Percentiles rank a stretch among this genome's conserved stretches.
Evolutionary conservation across 2,888 invertebrate species (phyloP).

Genomic region (Cancer borealis): DNA sequence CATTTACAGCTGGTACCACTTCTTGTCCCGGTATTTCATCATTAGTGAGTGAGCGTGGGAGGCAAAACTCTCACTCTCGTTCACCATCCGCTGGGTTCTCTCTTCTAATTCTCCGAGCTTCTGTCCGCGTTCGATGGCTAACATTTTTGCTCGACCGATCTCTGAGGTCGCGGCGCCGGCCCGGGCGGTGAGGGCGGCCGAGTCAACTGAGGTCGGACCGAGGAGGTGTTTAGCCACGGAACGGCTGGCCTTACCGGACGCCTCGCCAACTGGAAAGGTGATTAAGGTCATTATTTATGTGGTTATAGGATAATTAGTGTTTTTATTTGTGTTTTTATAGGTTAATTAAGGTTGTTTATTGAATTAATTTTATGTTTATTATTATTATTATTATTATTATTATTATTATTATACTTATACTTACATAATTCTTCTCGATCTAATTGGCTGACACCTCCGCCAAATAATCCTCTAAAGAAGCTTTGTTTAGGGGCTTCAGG

Average conservation of each 20-base stretch:
- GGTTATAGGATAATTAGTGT: not conserved
- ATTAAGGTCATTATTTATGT: not conserved
- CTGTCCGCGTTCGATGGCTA: slow-evolving; percentile 95
- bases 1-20: slow-evolving; percentile 98
- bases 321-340: not conserved
- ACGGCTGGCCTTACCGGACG: slow-evolving; percentile 92
- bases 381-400: not conserved
- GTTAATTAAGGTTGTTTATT: not conserved
- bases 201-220: slow-evolving; percentile 83
- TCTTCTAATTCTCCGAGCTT: slow-evolving; percentile 95
- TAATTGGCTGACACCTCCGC: slow-evolving; percentile 89
- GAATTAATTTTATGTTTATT: too few relatives aligned
- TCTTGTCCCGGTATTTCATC: slow-evolving; percentile 99
- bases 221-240: slow-evolving; percentile 93
- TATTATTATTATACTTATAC: slow-evolving; percentile 80
- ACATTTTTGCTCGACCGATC: slow-evolving; percentile 89
- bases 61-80: slow-evolving; percentile 92
- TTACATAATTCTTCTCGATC: slow-evolving; percentile 97
- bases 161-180: slow-evolving; percentile 84
- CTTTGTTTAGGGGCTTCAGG: slow-evolving; percentile 99
- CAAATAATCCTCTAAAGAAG: slow-evolving; percentile 96
- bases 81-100: slow-evolving; percentile 93
- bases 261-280: slow-evolving; percentile 91
- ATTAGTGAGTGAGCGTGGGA: slow-evolving; percentile 93
- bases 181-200: slow-evolving; percentile 88